phyloP scores from a whole-genome alignment of 2,113 vertebrate species.

The Smithornis capensis region DNA sequence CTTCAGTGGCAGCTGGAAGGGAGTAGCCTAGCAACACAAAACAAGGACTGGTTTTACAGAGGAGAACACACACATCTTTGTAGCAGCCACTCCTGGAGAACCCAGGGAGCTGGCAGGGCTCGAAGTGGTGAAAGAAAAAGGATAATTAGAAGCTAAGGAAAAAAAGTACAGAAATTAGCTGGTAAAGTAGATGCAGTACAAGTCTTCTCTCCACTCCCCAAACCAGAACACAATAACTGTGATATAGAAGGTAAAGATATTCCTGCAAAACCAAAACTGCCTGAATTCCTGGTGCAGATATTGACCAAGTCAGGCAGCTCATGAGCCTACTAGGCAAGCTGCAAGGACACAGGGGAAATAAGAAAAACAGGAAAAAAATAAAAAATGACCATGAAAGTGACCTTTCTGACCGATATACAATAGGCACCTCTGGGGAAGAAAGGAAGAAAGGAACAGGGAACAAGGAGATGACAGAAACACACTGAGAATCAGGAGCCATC shows the following conservation, averaged over 20 bases:
- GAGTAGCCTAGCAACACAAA: conserved; percentile 86
- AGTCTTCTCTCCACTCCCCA: neutral
- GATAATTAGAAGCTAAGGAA: neutral
- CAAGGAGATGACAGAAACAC: neutral
- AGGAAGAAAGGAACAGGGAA: neutral
- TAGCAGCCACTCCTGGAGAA: neutral
- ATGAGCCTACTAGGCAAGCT: neutral
- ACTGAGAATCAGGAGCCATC: neutral
- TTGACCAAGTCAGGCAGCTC: neutral
- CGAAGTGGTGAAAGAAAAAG: neutral
- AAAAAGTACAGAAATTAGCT: neutral
- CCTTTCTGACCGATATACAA: neutral
- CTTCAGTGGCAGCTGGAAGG: conserved; percentile 90
- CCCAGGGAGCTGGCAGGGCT: neutral
- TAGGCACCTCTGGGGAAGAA: neutral
- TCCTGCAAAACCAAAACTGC: neutral
- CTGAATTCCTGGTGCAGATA: neutral
- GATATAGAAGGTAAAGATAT: neutral
- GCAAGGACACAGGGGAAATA: neutral
- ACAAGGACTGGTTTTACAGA: conserved; percentile 69
- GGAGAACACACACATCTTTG: conserved; percentile 61
- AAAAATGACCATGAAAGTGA: neutral
- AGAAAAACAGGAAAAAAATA: neutral
- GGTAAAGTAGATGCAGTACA: neutral
- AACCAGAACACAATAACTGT: neutral